phyloP scores from a whole-genome alignment of 2,797 vertebrate genomes.

The Gymnopithys bicolor region DNA sequence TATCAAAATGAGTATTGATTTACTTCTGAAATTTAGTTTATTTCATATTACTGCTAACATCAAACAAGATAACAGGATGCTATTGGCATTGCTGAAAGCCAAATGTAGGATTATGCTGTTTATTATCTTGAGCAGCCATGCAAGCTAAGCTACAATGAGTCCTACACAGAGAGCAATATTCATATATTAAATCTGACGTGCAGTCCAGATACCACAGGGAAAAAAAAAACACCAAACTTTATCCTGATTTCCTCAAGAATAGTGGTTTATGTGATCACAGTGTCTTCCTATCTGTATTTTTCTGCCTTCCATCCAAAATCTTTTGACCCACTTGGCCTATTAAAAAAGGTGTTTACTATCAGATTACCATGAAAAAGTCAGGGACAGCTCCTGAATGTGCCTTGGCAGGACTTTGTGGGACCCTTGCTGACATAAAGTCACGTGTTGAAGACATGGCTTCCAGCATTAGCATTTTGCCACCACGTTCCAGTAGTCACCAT shows the following conservation, averaged over 20 bases:
- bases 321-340: neutral
- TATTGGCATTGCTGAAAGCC: conserved; percentile 22
- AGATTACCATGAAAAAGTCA: neutral
- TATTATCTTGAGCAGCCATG: conserved; percentile 51
- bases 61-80: conserved; percentile 36
- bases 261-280: neutral
- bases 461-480: neutral
- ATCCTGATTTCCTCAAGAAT: neutral
- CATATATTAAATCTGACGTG: neutral
- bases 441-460: neutral
- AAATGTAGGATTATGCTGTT: conserved; percentile 27
- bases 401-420: neutral
- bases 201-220: neutral
- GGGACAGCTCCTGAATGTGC: neutral
- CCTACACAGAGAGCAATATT: neutral
- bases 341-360: neutral
- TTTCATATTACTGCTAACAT: conserved; percentile 20
- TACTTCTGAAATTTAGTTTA: conserved; percentile 37
- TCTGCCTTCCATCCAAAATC: neutral
- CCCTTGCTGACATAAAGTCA: conserved; percentile 30
- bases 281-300: neutral
- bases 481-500: neutral
- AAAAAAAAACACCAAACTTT: neutral
- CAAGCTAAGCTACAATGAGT: conserved; percentile 18
- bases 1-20: conserved; percentile 39